Conservation (phyloP, 2,113 vertebrate species). For the Hipposideros armiger region DNA sequence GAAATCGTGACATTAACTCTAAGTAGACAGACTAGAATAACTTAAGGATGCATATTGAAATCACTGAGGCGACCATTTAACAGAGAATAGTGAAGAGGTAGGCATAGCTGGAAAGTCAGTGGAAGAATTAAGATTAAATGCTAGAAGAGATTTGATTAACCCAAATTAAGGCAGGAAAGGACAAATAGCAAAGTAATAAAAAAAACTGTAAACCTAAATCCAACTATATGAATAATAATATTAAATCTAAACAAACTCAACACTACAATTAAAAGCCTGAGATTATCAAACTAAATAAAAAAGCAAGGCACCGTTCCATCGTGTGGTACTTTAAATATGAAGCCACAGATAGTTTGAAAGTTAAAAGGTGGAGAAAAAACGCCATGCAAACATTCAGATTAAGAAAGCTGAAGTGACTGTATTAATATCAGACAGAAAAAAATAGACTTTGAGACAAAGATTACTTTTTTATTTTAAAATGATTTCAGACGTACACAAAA, state of each 20-base stretch:
- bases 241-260: conserved; percentile 56
- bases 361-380: conserved; percentile 24
- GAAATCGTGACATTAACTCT: not conserved
- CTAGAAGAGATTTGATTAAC: conserved; percentile 72
- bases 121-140: conserved; percentile 63
- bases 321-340: not conserved
- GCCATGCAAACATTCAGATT: not conserved
- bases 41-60: not conserved
- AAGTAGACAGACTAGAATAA: not conserved
- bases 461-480: not conserved
- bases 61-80: not conserved
- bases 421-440: conserved; percentile 1
- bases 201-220: conserved; percentile 19
- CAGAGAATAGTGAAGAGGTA: not conserved
- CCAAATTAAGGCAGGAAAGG: conserved; percentile 45
- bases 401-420: not conserved
- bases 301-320: not conserved
- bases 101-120: conserved; percentile 49
- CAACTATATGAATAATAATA: conserved; percentile 58
- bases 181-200: conserved; percentile 64
- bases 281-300: conserved; percentile 19
- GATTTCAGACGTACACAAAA: conserved; percentile 1
- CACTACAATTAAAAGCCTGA: conserved; percentile 58
- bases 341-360: not conserved
- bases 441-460: not conserved